phyloP scores from a whole-genome alignment of 2,888 invertebrate genomes.

The Hirudinaria manillensis region DNA sequence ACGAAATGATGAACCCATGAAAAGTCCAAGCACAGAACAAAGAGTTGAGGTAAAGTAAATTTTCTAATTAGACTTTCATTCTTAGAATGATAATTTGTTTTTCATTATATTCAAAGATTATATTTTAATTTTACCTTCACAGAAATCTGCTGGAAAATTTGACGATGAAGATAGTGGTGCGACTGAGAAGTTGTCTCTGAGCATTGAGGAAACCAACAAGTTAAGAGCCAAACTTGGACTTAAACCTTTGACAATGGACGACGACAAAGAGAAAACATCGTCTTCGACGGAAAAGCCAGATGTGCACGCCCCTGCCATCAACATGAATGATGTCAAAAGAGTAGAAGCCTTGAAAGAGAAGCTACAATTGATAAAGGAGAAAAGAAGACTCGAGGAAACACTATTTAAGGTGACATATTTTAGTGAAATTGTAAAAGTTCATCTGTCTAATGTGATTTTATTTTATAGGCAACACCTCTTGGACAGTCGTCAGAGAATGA shows the following conservation, averaged over 20 bases:
- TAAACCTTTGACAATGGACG: constrained; percentile 35
- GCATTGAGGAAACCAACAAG: constrained; percentile 54
- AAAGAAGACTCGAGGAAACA: constrained; percentile 69
- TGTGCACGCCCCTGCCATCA: constrained; percentile 58
- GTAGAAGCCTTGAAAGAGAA: constrained; percentile 76
- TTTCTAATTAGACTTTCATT: neutral
- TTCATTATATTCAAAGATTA: too few species aligned
- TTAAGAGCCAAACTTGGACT: constrained; percentile 80
- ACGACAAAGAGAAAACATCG: neutral
- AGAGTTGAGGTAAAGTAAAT: neutral
- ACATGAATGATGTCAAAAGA: constrained; percentile 62
- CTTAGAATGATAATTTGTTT: neutral
- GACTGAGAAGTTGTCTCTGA: constrained; percentile 35
- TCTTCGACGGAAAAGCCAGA: constrained; percentile 44
- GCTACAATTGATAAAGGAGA: constrained; percentile 71
- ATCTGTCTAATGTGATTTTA: neutral
- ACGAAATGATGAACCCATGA: neutral
- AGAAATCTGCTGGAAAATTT: neutral
- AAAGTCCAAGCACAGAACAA: neutral
- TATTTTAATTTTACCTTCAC: neutral
- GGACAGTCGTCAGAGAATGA: constrained; percentile 64
- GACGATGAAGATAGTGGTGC: constrained; percentile 6
- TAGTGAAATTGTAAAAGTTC: neutral
- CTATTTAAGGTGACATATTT: constrained; percentile 57
- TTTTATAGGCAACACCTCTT: neutral